Evolutionary conservation across 2,797 vertebrate species (phyloP).

Genomic region (Pangasius krempfi): DNA sequence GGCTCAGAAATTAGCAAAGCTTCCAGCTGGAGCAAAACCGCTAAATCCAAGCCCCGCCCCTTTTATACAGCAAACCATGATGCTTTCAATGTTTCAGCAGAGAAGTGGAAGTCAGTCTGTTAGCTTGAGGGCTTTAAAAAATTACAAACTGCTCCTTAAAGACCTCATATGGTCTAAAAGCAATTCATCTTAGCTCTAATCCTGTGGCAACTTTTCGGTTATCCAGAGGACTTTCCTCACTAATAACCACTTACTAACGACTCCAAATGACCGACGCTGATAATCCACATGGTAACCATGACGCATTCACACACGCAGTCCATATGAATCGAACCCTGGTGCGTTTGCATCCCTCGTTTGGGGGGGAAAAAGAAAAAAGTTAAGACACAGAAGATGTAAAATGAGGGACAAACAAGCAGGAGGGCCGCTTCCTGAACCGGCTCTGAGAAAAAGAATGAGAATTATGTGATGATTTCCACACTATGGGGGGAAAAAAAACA

Average conservation of each 20-base stretch:
- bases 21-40: not conserved
- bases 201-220: not conserved
- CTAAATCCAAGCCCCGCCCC: not conserved
- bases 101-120: not conserved
- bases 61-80: not conserved
- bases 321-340: not conserved
- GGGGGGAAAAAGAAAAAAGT: not conserved
- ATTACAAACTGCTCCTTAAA: not conserved
- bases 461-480: not conserved
- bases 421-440: not conserved
- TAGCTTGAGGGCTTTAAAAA: not conserved
- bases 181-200: not conserved
- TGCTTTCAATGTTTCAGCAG: not conserved
- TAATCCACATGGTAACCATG: not conserved
- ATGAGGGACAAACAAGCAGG: not conserved
- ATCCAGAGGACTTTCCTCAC: not conserved
- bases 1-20: not conserved
- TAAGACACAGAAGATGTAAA: not conserved
- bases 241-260: not conserved
- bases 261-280: not conserved
- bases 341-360: slow-evolving; percentile 40
- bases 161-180: not conserved
- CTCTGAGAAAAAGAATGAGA: not conserved
- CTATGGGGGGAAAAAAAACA: not conserved
- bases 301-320: not conserved